These are phyloP conservation scores for Myotis davidii DNA, from an alignment of 2,113 vertebrate species.

Conservation along the genomic window DNA sequence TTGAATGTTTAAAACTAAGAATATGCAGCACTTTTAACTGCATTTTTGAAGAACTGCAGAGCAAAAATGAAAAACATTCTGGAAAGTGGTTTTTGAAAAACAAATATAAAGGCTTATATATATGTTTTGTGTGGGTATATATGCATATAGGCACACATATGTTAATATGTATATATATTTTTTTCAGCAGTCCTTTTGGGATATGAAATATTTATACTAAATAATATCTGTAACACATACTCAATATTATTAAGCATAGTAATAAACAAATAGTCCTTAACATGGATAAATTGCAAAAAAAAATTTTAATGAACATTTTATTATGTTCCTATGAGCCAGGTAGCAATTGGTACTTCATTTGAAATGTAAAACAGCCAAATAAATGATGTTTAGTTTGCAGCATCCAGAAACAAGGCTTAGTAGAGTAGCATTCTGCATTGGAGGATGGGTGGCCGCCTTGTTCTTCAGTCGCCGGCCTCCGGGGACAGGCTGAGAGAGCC, in stretches of 20 bases:
- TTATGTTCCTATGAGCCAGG: background rate
- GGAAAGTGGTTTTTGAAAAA: background rate
- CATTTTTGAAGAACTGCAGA: background rate
- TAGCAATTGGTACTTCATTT: background rate
- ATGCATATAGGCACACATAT: background rate
- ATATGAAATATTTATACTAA: constrained; percentile 15
- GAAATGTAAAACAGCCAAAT: background rate
- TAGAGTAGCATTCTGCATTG: background rate
- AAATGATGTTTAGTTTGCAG: background rate
- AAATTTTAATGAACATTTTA: background rate
- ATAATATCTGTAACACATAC: background rate
- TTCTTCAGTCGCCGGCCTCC: background rate
- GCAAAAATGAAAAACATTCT: background rate
- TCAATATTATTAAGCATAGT: background rate
- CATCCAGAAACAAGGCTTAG: background rate
- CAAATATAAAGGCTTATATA: background rate
- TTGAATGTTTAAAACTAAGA: constrained; percentile 34
- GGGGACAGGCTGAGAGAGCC: background rate
- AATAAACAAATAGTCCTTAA: background rate
- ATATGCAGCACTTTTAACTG: background rate
- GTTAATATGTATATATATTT: background rate
- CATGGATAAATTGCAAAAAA: background rate
- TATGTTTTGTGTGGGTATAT: background rate
- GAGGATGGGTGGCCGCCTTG: background rate
- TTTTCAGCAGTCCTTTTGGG: background rate